Evolutionary conservation across 2,113 vertebrate species (phyloP), one percentile per base, ranked within the genome.

Genomic region (Tetrax tetrax): DNA sequence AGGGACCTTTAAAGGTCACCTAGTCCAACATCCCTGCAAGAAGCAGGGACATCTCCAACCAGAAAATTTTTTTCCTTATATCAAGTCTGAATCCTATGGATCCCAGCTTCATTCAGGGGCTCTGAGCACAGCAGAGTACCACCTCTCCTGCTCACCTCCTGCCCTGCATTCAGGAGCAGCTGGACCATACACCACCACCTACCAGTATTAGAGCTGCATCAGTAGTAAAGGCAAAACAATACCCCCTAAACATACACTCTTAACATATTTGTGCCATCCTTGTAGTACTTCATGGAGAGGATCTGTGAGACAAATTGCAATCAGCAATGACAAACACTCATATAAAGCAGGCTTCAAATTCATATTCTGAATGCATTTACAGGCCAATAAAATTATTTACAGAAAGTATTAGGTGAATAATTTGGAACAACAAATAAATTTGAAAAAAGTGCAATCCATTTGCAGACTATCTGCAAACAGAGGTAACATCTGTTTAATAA

Each of bases 401-500:
- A 89, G 47, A 75, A 93, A 64, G 27, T 51, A 85, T 84, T 90
- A 77, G 33, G 37, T 77, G 56, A 96, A 93, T 93, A 93, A 90
- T 84, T 79, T 87, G 64, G 51, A 90, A 89, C 28, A 96, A 96
- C 57, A 90, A 93, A 93, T 78, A 95, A 60, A 95, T 93, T 68
- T 87, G 19, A 71, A 81, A 87, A 85, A 92, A 89, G 48, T 29
- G 18, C 22, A 64, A 78, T 92, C 33, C 48, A 92, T 89, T 84
- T 90, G 33, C 64, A 89, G 69, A 87, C 72, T 90, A 79, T 87
- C 56, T 89, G 48, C 43, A 96, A 93, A 77, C 68, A 82, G 53
- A 81, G 29, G 66, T 69, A 95, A 87, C 74, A 92, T 91, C 83
- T 89, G 72, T 86, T 94, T 79, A 84, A 92, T 68, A 89, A 93